Percentiles rank a stretch among this genome's conserved stretches.
phyloP scores from a whole-genome alignment of 2,113 vertebrate species.

The Pardalotus punctatus region DNA sequence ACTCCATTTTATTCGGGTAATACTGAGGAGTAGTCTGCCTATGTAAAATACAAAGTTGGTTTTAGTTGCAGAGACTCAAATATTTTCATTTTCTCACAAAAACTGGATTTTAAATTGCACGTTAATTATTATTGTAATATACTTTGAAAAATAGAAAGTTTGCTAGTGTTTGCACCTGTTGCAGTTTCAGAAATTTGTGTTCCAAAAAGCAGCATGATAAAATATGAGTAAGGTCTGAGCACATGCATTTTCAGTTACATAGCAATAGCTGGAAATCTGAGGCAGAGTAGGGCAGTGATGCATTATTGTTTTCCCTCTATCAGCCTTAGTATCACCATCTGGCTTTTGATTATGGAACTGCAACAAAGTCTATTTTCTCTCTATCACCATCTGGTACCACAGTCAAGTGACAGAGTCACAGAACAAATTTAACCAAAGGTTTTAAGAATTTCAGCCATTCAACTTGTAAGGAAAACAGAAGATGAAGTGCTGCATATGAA shows the following conservation, averaged over 20 bases:
- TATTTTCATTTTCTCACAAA: not conserved
- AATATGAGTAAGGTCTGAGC: conserved; percentile 29
- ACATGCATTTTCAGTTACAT: conserved; percentile 27
- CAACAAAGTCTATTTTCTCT: conserved; percentile 62
- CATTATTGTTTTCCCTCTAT: conserved; percentile 46
- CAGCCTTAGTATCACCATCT: conserved; percentile 67
- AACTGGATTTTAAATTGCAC: not conserved
- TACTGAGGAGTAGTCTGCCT: not conserved
- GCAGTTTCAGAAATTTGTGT: not conserved
- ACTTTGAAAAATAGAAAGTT: not conserved
- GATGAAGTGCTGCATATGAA: not conserved
- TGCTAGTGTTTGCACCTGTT: not conserved
- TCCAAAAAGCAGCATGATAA: not conserved
- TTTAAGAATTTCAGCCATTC: not conserved
- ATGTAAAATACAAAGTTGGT: not conserved
- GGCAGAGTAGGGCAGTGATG: not conserved
- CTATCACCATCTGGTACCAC: conserved; percentile 51
- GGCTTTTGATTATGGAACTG: conserved; percentile 63
- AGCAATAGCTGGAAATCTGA: conserved; percentile 41
- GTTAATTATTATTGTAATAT: not conserved
- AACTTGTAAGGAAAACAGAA: not conserved
- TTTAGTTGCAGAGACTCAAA: not conserved
- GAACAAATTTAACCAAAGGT: conserved; percentile 14
- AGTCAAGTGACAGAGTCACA: not conserved
- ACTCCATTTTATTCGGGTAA: not conserved